A percentile compares a stretch with the other conserved stretches of the same genome.
Conservation (phyloP, 2,113 vertebrate genomes). For the Megaceryle torquata region DNA sequence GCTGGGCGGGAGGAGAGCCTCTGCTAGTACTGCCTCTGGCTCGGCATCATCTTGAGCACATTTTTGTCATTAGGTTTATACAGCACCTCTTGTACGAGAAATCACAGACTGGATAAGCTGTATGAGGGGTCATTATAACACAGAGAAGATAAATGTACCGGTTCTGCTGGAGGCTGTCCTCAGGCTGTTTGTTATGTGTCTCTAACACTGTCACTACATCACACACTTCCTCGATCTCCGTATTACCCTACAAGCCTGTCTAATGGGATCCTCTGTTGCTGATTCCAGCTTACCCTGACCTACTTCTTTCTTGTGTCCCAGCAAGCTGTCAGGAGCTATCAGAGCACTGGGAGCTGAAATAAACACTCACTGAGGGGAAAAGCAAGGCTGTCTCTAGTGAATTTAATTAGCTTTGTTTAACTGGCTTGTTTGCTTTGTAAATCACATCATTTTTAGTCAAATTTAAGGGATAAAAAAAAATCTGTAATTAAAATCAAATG, state of each 20-base stretch:
- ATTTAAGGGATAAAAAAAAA: slow-evolving; percentile 61
- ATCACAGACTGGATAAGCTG: slow-evolving; percentile 22
- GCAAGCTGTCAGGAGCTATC: slow-evolving; percentile 73
- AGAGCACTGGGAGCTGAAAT: slow-evolving; percentile 73
- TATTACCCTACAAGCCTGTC: slow-evolving; percentile 69
- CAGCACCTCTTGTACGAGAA: neutral
- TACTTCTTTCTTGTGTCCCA: slow-evolving; percentile 73
- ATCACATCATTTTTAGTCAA: slow-evolving; percentile 62
- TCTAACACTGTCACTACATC: slow-evolving; percentile 61
- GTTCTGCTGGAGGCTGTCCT: slow-evolving; percentile 65
- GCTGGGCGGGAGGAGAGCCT: neutral
- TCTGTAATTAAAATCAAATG: slow-evolving; percentile 57
- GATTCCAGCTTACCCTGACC: slow-evolving; percentile 75
- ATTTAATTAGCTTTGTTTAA: slow-evolving; percentile 71
- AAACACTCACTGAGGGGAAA: slow-evolving; percentile 68
- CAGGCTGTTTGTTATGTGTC: slow-evolving; percentile 70
- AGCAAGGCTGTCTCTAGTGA: slow-evolving; percentile 62
- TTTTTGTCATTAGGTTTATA: neutral
- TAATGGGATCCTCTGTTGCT: slow-evolving; percentile 74
- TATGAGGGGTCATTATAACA: slow-evolving; percentile 45
- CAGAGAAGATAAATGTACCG: slow-evolving; percentile 54
- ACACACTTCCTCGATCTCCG: slow-evolving; percentile 61
- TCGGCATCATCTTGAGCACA: neutral
- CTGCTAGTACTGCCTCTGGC: neutral
- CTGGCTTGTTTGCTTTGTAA: slow-evolving; percentile 68